Percentiles rank a stretch among this genome's conserved stretches.
Conservation (phyloP, 2,797 vertebrate genomes). For the Monodelphis domestica region DNA sequence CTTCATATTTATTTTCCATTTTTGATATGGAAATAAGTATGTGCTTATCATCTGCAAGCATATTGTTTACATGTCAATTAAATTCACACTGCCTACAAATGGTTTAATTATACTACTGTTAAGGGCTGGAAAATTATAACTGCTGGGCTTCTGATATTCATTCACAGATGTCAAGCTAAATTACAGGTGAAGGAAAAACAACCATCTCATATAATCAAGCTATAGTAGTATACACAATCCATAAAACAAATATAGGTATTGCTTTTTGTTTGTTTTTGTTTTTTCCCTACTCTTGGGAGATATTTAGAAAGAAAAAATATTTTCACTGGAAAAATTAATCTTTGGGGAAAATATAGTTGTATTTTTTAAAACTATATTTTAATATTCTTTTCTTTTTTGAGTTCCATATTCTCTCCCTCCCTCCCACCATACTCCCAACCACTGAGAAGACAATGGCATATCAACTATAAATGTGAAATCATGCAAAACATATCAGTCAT, state of each 20-base stretch:
- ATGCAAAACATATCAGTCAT: neutral
- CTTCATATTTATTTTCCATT: conserved; percentile 56
- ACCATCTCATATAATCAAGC: conserved; percentile 39
- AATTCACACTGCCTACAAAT: conserved; percentile 67
- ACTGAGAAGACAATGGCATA: neutral
- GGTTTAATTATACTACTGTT: conserved; percentile 71
- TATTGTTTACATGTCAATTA: conserved; percentile 71
- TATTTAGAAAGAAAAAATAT: neutral
- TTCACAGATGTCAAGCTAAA: conserved; percentile 69
- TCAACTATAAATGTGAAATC: neutral
- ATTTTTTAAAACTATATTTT: neutral
- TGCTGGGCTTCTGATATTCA: conserved; percentile 55
- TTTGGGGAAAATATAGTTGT: neutral
- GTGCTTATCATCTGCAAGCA: conserved; percentile 66
- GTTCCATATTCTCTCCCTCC: neutral
- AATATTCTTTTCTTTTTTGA: neutral
- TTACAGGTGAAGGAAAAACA: conserved; percentile 67
- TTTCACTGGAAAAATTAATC: conserved; percentile 23
- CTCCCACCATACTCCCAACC: neutral
- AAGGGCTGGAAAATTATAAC: conserved; percentile 70
- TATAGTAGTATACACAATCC: conserved; percentile 24
- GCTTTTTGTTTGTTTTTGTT: neutral
- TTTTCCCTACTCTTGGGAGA: conserved; percentile 23
- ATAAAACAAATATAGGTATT: conserved; percentile 28
- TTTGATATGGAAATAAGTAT: conserved; percentile 67